These are phyloP conservation scores for Nemopilema nomurai DNA, from an alignment of 30 jellyfish, hydroid and myxozoan genomes.

Conservation along the genomic window DNA sequence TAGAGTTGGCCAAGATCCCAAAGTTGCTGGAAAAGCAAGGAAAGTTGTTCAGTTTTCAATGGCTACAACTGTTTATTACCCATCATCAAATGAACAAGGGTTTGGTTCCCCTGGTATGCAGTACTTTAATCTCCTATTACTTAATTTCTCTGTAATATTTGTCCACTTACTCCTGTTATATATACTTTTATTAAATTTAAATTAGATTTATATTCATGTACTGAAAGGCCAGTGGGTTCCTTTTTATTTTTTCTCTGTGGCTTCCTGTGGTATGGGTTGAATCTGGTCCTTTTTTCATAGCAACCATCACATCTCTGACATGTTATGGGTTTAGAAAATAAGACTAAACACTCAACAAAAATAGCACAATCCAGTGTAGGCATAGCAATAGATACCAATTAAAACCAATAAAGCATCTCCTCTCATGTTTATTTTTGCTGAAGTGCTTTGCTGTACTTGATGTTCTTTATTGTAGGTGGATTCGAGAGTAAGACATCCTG, in stretches of 20 bases:
- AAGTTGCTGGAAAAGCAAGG: constrained; percentile 65
- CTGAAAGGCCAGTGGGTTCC: no score
- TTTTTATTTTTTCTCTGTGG: no score
- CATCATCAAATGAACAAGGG: constrained; percentile 12
- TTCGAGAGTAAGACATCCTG: constrained; percentile 62
- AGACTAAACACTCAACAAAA: not conserved
- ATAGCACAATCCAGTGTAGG: no score
- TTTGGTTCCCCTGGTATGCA: constrained; percentile 7
- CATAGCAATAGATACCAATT: no score
- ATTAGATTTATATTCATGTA: no score
- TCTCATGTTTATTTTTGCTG: not conserved
- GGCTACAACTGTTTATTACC: constrained; percentile 73
- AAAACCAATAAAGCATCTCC: not conserved
- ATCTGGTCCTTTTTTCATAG: no score
- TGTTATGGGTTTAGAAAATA: not conserved
- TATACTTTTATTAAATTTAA: no score
- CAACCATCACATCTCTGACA: not conserved
- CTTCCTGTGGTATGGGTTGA: no score
- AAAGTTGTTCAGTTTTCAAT: constrained; percentile 78
- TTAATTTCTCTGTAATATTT: no score
- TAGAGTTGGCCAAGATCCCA: constrained; percentile 90
- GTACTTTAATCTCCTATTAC: not conserved
- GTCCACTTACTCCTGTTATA: no score
- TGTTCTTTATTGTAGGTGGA: not conserved
- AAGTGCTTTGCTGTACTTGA: not conserved